Evolutionary conservation across 2,888 invertebrate species (phyloP).

Genomic region (Zelleria hepariella): DNA sequence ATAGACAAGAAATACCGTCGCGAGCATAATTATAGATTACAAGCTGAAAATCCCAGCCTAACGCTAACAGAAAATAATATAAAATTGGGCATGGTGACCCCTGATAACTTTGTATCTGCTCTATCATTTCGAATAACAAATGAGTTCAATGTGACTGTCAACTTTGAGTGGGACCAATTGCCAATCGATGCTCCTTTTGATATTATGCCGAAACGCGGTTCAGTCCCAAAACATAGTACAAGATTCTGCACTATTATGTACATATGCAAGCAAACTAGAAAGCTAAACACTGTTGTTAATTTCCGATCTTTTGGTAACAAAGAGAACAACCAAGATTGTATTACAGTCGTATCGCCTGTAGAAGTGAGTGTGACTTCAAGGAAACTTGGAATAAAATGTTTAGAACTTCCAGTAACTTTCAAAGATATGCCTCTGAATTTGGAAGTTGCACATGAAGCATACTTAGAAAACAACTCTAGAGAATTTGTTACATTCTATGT

Average conservation of each 20-base stretch:
- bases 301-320: constrained; percentile 1
- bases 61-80: constrained; percentile 38
- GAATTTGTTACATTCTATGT: constrained; percentile 64
- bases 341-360: constrained; percentile 34
- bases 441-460: constrained; percentile 49
- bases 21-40: constrained; percentile 39
- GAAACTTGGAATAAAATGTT: constrained; percentile 55
- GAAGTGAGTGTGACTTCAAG: constrained; percentile 48
- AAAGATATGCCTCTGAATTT: constrained; percentile 58
- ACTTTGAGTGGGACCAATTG: constrained; percentile 43
- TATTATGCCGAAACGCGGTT: constrained; percentile 42
- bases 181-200: constrained; percentile 47
- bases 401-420: constrained; percentile 39
- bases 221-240: constrained; percentile 36
- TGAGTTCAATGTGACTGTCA: constrained; percentile 41
- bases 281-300: constrained; percentile 27
- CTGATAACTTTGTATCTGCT: constrained; percentile 48
- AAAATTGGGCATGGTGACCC: constrained; percentile 62
- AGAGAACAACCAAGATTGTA: constrained; percentile 39
- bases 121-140: constrained; percentile 49
- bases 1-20: constrained; percentile 41
- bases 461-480: constrained; percentile 67
- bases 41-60: constrained; percentile 40
- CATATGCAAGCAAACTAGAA: constrained; percentile 39
- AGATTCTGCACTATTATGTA: constrained; percentile 50